Conservation (phyloP, 2,797 vertebrate species). For the Lacerta viridis region DNA sequence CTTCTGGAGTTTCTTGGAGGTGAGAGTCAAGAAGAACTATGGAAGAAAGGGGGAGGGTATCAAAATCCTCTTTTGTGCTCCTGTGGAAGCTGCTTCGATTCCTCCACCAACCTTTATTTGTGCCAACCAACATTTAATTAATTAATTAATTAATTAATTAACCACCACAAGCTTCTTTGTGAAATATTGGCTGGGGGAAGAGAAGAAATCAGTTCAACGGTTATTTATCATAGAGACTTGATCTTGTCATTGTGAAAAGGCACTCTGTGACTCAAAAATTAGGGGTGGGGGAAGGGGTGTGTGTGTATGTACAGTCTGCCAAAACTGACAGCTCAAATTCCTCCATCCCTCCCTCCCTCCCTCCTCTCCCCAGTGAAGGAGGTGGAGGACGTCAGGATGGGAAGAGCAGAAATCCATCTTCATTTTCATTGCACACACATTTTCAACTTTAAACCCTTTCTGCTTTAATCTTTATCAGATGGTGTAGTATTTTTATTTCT, state of each 20-base stretch:
- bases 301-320: not conserved
- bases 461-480: constrained; percentile 68
- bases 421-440: not conserved
- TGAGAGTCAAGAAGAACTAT: not conserved
- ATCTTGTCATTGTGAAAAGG: constrained; percentile 50
- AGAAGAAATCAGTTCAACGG: constrained; percentile 44
- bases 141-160: not conserved
- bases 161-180: not conserved
- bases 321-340: constrained; percentile 46
- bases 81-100: not conserved
- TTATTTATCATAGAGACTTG: constrained; percentile 47
- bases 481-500: constrained; percentile 56
- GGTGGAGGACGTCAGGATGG: not conserved
- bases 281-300: not conserved
- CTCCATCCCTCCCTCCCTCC: constrained; percentile 28
- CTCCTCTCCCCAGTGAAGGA: not conserved
- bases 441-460: constrained; percentile 63
- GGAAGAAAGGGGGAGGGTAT: not conserved
- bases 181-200: constrained; percentile 21
- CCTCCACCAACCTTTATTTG: not conserved
- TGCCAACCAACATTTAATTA: constrained; percentile 4
- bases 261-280: constrained; percentile 44
- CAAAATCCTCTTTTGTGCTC: not conserved
- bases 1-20: not conserved
- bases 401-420: not conserved